A percentile compares a stretch with the other conserved stretches of the same genome.
Conservation (phyloP, 2,888 invertebrate species). For the Laspeyria flexula region DNA sequence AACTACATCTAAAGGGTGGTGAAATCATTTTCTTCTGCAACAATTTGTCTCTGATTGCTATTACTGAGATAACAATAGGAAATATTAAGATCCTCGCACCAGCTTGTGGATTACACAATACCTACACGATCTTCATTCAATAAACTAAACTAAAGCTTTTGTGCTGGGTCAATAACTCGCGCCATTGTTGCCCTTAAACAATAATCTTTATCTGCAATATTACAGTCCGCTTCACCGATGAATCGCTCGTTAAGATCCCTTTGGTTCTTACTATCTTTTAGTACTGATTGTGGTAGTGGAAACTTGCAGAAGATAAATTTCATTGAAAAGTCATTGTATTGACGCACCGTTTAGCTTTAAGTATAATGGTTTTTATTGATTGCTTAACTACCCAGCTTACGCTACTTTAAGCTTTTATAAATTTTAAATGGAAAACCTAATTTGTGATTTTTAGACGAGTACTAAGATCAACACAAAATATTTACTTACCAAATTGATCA, state of each 20-base stretch:
- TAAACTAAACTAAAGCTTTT: slow-evolving; percentile 36
- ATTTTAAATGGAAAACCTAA: too few species aligned
- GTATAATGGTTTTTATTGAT: too few species aligned
- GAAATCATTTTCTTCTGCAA: too few species aligned
- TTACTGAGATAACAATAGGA: not conserved
- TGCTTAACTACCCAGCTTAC: too few species aligned
- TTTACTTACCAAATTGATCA: too few species aligned
- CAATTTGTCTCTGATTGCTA: too few species aligned
- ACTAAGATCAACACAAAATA: too few species aligned
- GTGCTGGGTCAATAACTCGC: slow-evolving; percentile 34
- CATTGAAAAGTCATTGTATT: not conserved
- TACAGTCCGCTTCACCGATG: slow-evolving; percentile 47
- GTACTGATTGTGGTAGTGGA: slow-evolving; percentile 1
- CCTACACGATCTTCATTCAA: slow-evolving; percentile 9
- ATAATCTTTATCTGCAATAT: slow-evolving; percentile 54
- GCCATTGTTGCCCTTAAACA: slow-evolving; percentile 52
- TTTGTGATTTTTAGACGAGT: too few species aligned
- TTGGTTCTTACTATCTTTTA: not conserved
- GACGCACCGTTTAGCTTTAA: not conserved
- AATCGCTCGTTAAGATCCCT: slow-evolving; percentile 16
- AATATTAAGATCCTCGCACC: not conserved
- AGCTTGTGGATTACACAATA: slow-evolving; percentile 1
- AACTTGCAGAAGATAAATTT: slow-evolving; percentile 1
- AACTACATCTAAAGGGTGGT: too few species aligned
- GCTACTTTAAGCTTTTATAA: too few species aligned